Evolutionary conservation across 1,140 invertebrate genomes (phyloP), one percentile per base, ranked within the genome.

Genomic region (Brachionus plicatilis): DNA sequence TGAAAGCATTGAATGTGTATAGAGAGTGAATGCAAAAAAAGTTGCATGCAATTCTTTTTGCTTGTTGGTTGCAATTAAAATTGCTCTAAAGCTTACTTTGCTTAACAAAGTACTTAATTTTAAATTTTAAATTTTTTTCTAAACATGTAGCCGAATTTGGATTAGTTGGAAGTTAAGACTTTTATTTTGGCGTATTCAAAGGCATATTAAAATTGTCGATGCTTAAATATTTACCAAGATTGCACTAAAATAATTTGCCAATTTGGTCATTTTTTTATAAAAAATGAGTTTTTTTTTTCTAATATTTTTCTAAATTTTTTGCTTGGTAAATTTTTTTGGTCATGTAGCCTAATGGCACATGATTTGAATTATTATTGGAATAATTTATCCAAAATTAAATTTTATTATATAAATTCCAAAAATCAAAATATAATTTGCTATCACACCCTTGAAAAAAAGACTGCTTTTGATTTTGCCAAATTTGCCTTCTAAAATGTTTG

Each of bases 101-200:
- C 68, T 72, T 72, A 72, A 72, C 68, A 72, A 72, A 72, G 17
- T 72, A 45, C 68, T 47, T 17, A n/a, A 41, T 41, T 72, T 72
- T 60, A 60, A 60, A 60, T 60, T 53, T 60, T 60, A 20, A 60
- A 60, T 20, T 20, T 60, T 56, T 60, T 60, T 20, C 20, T 60
- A 20, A 20, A 60, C 53, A 27, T 60, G 20, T 60, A 24, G 7
- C 20, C n/a, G 1, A 60, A 27, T 20, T 60, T 60, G 9, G 7
- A 17, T 20, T 17, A 17, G 7, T 17, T 56, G 4, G n/a, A n/a
- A 56, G 53, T 6, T 7, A 27, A 60, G 17, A 27, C 53, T 60
- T 60, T 60, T 20, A 27, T 60, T 60, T 60, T 60, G 53, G 17
- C n/a, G 5, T 60, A 27, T 60, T 6, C 20, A 20, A 9, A 12